Base-by-base conservation (phyloP, 1,140 invertebrate genomes). In the Trichonephila inaurata region DNA sequence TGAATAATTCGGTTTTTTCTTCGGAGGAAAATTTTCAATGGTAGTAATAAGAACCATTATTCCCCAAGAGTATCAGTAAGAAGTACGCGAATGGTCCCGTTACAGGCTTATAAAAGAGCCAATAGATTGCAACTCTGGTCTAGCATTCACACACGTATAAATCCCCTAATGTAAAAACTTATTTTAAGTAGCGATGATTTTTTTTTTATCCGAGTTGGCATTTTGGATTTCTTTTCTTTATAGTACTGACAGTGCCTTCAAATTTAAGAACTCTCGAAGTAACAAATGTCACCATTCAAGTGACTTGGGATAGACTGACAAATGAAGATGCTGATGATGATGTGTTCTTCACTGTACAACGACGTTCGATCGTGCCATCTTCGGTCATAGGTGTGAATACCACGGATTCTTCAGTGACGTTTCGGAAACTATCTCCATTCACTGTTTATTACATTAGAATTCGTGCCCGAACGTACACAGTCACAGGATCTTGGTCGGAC, bases 401-500 rank as follows among this genome's bases (percentile, higher is more conserved):
- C 6, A 60, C 83, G 6, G 0, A 14, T 14, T 21, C 83, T 33
- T 28, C 61, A 12, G 4, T 33, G 19, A 88, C 14, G 2, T 14
- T 88, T 2, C 66, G 7, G 16, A 14, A 61, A 4, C 16, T 91
- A 24, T n/a, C 14, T 16, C 18, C 89, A 16, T 82, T 28, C 72
- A 81, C 69, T 4, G n/a, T 33, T 7, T 91, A 91, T 62, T 6
- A 28, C 24, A 61, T 91, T 10, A 10, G 44, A 7, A 51, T 91
- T 28, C 21, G 69, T 33, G 89, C 72, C 10, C 19, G 10, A 33
- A 19, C 18, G 10, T 6, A 10, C 5, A 18, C 18, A 40, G n/a
- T 18, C 16, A 81, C 24, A 40, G 72, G 89, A 81, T 19, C 12
- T 33, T 91, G 72, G 72, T 82, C 89, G 14, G 58, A 81, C 19